Conservation (phyloP, 1,140 invertebrate genomes). For the Phenacoccus solenopsis region DNA sequence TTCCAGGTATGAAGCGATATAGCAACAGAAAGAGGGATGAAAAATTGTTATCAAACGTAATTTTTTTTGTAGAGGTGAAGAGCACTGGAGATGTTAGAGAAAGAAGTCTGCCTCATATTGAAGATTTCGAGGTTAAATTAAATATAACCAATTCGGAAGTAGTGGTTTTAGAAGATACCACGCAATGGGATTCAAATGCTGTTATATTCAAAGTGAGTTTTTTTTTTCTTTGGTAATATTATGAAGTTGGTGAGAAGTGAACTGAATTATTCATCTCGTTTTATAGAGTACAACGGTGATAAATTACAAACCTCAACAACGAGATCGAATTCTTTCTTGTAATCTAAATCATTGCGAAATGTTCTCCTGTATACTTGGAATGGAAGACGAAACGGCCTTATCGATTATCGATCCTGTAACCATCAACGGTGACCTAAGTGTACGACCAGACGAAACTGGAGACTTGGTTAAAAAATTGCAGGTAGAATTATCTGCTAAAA, state of each 20-base stretch:
- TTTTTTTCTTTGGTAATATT: conserved; percentile 27
- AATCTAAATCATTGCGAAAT: conserved; percentile 82
- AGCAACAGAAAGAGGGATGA: not conserved
- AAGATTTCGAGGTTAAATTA: conserved; percentile 60
- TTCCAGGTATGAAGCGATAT: not conserved
- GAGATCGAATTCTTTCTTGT: conserved; percentile 65
- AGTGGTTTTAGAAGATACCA: conserved; percentile 82
- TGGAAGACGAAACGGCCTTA: conserved; percentile 85
- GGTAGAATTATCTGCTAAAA: conserved; percentile 37
- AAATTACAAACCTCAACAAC: conserved; percentile 57
- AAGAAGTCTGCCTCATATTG: not conserved
- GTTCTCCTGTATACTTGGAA: conserved; percentile 82
- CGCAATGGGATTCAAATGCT: conserved; percentile 76
- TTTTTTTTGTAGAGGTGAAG: not conserved
- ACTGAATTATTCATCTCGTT: conserved; percentile 31
- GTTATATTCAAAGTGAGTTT: conserved; percentile 71
- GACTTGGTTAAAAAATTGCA: conserved; percentile 29
- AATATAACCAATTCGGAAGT: conserved; percentile 93
- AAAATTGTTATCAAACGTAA: not conserved
- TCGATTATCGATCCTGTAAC: conserved; percentile 93
- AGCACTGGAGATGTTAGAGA: not conserved
- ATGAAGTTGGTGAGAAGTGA: no score
- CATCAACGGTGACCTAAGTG: conserved; percentile 54
- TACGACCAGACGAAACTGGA: conserved; percentile 27
- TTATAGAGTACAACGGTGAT: conserved; percentile 65